Base-by-base conservation (phyloP, 2,113 vertebrate genomes). In the Mesembrinibis cayennensis region DNA sequence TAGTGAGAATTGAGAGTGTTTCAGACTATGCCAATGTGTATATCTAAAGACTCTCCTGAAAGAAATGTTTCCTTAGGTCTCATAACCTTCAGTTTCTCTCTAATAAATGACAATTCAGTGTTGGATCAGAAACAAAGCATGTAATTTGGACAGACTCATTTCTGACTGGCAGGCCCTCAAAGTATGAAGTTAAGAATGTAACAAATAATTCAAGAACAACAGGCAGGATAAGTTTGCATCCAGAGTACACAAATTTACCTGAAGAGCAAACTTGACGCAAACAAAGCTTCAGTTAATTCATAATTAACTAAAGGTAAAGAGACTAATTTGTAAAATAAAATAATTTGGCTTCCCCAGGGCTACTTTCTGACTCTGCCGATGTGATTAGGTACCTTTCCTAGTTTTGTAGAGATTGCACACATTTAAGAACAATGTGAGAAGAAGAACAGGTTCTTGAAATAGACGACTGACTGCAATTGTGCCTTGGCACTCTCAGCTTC, bases 331-430 rank as follows among this genome's bases (percentile, higher is more conserved):
- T 56, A 61, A 90, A 86, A 38, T 38, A 78, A 71, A 74, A 42
- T 36, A 16, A 52, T 70, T 77, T 30, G 4, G 0, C 23, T 77
- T 52, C 36, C 16, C 15, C 0, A 0, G 26, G 26, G 7, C 10
- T 55, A 1, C 4, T 76, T 59, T 82, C 7, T 23, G 7, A 44
- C 47, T 70, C 34, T 19, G 58, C 16, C 1, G 1, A 16, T 45
- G 7, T n/a, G 9, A 13, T 40, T 80, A 30, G 22, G 38, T 90
- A 10, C 2, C 13, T 77, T 77, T 29, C 10, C 18, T 4, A 3
- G 14, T 23, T 63, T 63, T 77, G 20, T 4, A 25, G 53, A 21
- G 30, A 7, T 26, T 44, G 13, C 11, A 63, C 6, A 20, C 5
- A 6, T 58, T 44, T 49, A 70, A 62, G 36, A 61, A 19, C 7